These are phyloP conservation scores for Clinocottus analis DNA, from an alignment of 2,113 vertebrate genomes.

Conservation along the genomic window DNA sequence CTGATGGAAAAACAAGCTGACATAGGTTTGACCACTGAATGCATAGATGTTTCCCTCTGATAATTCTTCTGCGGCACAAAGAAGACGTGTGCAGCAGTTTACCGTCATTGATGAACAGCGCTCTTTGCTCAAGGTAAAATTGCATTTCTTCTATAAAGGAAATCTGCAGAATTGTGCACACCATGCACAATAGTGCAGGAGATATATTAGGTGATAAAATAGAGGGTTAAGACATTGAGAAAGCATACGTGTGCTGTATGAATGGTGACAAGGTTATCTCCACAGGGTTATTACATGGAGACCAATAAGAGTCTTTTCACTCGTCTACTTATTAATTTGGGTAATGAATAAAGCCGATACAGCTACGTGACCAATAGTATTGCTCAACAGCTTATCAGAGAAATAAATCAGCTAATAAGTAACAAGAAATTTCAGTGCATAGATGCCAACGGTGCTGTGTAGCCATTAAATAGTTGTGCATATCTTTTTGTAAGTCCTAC, in stretches of 20 bases:
- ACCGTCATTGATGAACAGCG: constrained; percentile 1
- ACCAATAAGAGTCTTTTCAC: background rate
- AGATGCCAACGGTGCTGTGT: too few relatives aligned
- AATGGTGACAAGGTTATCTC: background rate
- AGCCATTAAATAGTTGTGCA: too few relatives aligned
- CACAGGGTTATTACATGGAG: background rate
- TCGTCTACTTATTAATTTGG: background rate
- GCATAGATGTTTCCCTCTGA: constrained; percentile 39
- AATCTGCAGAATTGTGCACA: constrained; percentile 1
- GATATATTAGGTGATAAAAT: constrained; percentile 10
- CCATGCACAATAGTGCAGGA: background rate
- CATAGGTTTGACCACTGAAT: constrained; percentile 42
- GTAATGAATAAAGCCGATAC: background rate
- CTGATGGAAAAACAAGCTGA: constrained; percentile 51
- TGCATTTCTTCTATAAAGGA: constrained; percentile 5
- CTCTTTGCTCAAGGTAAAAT: constrained; percentile 28
- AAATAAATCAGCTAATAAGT: background rate
- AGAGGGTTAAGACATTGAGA: constrained; percentile 28
- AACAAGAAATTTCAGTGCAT: too few relatives aligned
- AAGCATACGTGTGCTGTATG: background rate
- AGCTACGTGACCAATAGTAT: background rate
- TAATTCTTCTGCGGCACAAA: constrained; percentile 46
- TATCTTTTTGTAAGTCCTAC: too few relatives aligned
- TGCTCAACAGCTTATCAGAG: background rate
- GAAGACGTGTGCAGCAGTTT: constrained; percentile 21